These are phyloP conservation scores for Centropus unirufus DNA, from an alignment of 2,113 vertebrate genomes.

Conservation along the genomic window DNA sequence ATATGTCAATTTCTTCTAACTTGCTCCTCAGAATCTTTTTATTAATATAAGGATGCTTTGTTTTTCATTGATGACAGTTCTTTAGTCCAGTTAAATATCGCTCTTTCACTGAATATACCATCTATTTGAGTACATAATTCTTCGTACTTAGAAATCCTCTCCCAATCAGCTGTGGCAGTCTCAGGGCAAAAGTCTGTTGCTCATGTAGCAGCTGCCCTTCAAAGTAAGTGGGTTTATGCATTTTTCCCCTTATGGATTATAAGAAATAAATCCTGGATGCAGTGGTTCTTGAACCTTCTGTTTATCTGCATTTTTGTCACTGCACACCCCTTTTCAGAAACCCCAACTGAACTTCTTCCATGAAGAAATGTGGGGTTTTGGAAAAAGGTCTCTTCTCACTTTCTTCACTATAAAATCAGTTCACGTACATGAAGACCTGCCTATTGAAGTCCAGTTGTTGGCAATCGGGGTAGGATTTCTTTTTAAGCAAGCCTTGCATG, in stretches of 20 bases:
- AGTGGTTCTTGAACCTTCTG: neutral
- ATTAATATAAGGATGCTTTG: neutral
- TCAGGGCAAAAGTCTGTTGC: neutral
- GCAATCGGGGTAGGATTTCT: neutral
- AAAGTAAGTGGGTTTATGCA: neutral
- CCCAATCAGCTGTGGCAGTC: neutral
- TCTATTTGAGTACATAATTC: neutral
- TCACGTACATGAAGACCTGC: neutral
- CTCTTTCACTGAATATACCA: neutral
- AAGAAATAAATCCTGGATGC: neutral
- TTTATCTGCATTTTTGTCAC: neutral
- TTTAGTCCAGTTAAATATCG: neutral
- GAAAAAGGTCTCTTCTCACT: neutral
- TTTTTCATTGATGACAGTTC: neutral
- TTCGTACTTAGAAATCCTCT: neutral
- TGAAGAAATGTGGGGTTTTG: neutral
- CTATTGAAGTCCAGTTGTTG: neutral
- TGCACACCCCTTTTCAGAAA: neutral
- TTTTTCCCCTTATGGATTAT: too few relatives aligned
- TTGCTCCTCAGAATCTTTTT: neutral
- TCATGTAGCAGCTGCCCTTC: neutral
- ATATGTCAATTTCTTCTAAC: neutral
- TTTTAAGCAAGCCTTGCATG: neutral
- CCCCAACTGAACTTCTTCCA: neutral
- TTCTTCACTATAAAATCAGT: neutral